Evolutionary conservation across 2,888 invertebrate genomes (phyloP), one percentile per base, ranked within the genome.

Genomic region (Sialis lutaria): DNA sequence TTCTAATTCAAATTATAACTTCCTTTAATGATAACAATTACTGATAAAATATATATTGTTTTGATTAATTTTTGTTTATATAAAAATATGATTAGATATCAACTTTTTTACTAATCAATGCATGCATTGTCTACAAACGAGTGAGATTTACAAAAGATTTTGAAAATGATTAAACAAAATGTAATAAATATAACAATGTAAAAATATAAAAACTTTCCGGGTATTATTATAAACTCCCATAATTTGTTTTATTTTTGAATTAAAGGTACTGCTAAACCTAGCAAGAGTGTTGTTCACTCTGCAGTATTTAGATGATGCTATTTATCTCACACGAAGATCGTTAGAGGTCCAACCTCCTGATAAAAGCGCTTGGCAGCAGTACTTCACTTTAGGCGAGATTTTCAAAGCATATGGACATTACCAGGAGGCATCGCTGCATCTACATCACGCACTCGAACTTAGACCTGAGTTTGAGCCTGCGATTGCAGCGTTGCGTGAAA

Each of bases 341-440:
- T 70, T 91, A 39, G 87, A 87, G 58, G 80, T 88, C 49, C 86
- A 86, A 61, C 79, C 86, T 32, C 82, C 84, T 0, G 87, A 87
- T 59, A 82, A 85, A 58, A 85, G 82, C 60, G 83, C 88, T 2
- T 90, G 89, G 90, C 84, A 87, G 59, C 90, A 90, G 64, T 88
- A 90, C 68, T 87, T 89, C 62, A 89, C 89, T 6, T 73, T 91
- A 47, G 90, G 90, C 6, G 89, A 91, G 67, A 90, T 91, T 63
- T 85, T 89, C 60, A 89, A 88, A 67, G 86, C 88, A 1, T 88
- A 88, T 59, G 89, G 89, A 55, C 88, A 88, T 60, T 85, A 86
- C 67, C 79, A 87, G 69, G 89, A 90, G 65, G 89, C 90, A 37
- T 76, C 82, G 37, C 73, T 86, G 51, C 88, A 90, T 64, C 72